These are phyloP conservation scores for Oncorhynchus keta DNA, from an alignment of 2,113 vertebrate species.

Conservation along the genomic window DNA sequence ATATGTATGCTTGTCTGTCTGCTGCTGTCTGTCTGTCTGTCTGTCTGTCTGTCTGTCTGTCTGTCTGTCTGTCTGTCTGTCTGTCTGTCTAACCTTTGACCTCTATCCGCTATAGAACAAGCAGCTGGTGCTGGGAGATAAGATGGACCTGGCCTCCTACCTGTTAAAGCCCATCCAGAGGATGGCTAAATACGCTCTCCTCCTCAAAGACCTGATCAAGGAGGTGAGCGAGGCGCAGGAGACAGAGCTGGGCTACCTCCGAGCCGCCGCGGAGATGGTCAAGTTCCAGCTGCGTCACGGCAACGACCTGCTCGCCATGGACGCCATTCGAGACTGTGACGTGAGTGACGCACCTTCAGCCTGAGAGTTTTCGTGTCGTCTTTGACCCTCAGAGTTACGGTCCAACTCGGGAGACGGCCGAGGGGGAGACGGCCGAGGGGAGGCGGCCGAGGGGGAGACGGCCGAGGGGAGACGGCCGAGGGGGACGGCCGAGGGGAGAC, in stretches of 20 bases:
- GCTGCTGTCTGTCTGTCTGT: not conserved
- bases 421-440: no score
- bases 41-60: not conserved
- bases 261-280: conserved; percentile 80
- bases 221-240: conserved; percentile 75
- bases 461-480: no score
- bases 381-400: no score
- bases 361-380: no score
- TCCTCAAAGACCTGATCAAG: conserved; percentile 84
- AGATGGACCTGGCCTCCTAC: conserved; percentile 87
- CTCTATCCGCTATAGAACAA: conserved; percentile 69
- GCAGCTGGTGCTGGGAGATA: conserved; percentile 82
- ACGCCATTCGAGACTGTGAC: conserved; percentile 85
- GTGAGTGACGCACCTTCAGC: conserved; percentile 61
- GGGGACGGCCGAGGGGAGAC: no score
- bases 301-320: conserved; percentile 87
- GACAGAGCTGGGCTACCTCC: conserved; percentile 77
- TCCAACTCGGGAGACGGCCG: no score
- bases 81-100: not conserved
- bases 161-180: conserved; percentile 86
- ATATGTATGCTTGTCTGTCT: no score
- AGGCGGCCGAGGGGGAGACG: no score
- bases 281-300: conserved; percentile 86
- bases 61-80: not conserved
- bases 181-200: conserved; percentile 84